Base-by-base conservation (phyloP, 1,140 invertebrate species). In the Caerostris extrusa region DNA sequence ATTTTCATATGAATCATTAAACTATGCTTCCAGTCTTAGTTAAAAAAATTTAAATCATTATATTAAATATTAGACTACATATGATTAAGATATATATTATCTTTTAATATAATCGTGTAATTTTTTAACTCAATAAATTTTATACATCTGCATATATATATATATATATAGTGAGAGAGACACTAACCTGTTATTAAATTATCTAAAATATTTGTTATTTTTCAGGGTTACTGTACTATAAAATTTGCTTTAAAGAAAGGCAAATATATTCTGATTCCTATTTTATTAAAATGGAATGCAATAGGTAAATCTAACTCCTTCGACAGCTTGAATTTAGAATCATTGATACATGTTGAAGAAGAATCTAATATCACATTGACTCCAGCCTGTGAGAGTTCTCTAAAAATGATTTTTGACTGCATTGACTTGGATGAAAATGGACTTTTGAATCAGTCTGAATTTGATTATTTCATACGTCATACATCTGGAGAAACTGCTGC, bases 371-470 rank as follows among this genome's bases (percentile, higher is more conserved):
- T 67, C 7, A 50, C 57, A 50, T 53, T 93, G 17, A 89, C 92
- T 19, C 19, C 69, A 14, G 58, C 67, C 3, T 93, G 92, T 83
- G 87, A 93, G 67, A 81, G 7, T 17, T 69, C 92, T 50, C 50
- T 93, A 57, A 93, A 82, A 93, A 55, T 19, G 10, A 58, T 93
- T 12, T 93, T 81, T 67, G 86, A 93, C 7, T 57, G n/a, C 50
- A 93, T 93, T 57, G 92, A 93, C 57, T 17, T 93, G 8, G 92
- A 93, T 89, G 69, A 61, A 89, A 93, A 93, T 89, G 92, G 92
- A 12, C 67, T 82, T n/a, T 34, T 93, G 3, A 93, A 61, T 93
- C 67, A 89, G 19, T 14, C 58, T 14, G 92, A 93, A 50, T 93
- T 93, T 64, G 92, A 93, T 64, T 83, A 86, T 34, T 93, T 93